Evolutionary conservation across 2,797 vertebrate genomes (phyloP).

Genomic region (Notolabrus celidotus): DNA sequence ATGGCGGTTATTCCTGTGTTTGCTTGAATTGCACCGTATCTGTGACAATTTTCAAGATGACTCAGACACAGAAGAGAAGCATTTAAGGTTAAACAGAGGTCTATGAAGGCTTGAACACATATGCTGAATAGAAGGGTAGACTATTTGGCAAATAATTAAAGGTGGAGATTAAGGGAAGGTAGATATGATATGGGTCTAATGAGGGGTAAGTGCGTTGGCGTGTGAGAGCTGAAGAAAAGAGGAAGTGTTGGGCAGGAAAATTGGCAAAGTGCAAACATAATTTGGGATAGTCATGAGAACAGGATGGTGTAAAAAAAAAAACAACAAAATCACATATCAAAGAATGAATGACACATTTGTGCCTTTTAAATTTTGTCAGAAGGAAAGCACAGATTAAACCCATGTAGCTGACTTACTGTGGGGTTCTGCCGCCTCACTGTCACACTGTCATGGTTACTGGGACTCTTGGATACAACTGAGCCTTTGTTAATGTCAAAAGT

Average conservation of each 20-base stretch:
- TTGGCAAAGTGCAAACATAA: not conserved
- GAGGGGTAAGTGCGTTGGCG: not conserved
- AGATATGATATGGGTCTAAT: not conserved
- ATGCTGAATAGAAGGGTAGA: not conserved
- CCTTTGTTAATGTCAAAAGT: not conserved
- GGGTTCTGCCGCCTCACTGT: not conserved
- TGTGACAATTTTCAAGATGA: not conserved
- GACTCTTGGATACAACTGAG: not conserved
- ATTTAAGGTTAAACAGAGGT: not conserved
- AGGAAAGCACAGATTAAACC: not conserved
- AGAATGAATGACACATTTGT: too few relatives aligned
- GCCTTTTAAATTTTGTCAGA: not conserved
- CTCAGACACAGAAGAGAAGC: not conserved
- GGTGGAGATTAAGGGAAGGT: not conserved
- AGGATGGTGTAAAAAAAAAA: not conserved
- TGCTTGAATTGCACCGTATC: not conserved
- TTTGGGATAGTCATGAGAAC: not conserved
- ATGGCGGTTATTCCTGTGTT: constrained; percentile 13
- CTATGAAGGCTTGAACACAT: not conserved
- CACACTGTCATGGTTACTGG: not conserved
- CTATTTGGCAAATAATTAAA: not conserved
- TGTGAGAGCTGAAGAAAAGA: not conserved
- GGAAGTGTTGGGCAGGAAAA: not conserved
- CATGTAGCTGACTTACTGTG: not conserved
- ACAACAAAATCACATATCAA: too few relatives aligned